Conservation (phyloP, 2,888 invertebrate genomes). For the Microctonus brassicae region DNA sequence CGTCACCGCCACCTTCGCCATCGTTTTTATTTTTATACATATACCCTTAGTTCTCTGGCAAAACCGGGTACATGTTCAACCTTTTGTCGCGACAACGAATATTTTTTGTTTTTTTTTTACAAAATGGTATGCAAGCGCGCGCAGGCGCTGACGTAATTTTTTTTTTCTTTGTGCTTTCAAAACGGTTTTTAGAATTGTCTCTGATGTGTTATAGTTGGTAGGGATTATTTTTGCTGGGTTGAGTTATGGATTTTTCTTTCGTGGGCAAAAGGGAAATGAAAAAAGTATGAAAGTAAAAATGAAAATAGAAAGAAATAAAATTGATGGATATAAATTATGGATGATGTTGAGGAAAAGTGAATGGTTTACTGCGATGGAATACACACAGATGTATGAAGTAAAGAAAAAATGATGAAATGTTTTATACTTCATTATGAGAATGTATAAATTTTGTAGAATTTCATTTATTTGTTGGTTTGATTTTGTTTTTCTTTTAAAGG, state of each 20-base stretch:
- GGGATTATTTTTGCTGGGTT: slow-evolving; percentile 20
- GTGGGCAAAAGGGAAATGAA: not conserved
- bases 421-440: not conserved
- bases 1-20: not conserved
- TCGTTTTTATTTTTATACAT: not conserved
- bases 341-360: slow-evolving; percentile 6
- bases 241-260: slow-evolving; percentile 24
- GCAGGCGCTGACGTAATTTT: not conserved
- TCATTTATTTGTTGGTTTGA: not conserved
- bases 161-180: not conserved
- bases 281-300: not conserved
- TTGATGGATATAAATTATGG: not conserved
- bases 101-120: slow-evolving; percentile 9
- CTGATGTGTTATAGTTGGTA: slow-evolving; percentile 11
- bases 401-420: slow-evolving; percentile 6
- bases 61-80: slow-evolving; percentile 10
- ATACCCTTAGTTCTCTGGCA: not conserved
- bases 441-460: not conserved
- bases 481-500: not conserved
- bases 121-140: no score
- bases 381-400: not conserved
- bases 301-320: not conserved
- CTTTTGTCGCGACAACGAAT: slow-evolving; percentile 9
- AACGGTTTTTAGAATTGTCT: slow-evolving; percentile 23
- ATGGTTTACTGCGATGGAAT: not conserved